Evolutionary conservation across 2,113 vertebrate genomes (phyloP).

Genomic region (Ochotona princeps): DNA sequence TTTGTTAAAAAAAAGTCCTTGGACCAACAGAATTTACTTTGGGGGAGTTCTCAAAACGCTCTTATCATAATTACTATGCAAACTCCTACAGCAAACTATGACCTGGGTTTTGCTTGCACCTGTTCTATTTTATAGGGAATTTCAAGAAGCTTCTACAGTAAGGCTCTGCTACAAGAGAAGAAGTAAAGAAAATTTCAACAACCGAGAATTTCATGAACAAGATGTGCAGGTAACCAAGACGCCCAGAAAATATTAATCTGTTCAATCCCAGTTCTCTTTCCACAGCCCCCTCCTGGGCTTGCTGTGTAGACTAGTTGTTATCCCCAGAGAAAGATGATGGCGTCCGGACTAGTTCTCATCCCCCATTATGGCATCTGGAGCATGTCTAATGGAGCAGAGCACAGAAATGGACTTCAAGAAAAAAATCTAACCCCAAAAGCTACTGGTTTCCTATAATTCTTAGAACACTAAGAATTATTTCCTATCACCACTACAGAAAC

Average conservation of each 20-base stretch:
- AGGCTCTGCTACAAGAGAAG: background rate
- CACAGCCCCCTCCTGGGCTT: background rate
- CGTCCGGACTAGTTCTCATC: background rate
- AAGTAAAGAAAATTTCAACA: conserved; percentile 14
- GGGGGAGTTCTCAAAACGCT: conserved; percentile 33
- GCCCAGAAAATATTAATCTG: background rate
- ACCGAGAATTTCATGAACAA: background rate
- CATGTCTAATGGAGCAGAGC: background rate
- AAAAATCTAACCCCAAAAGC: conserved; percentile 9
- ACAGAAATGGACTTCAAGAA: conserved; percentile 10
- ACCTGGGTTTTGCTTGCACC: background rate
- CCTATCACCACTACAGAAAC: background rate
- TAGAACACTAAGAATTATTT: background rate
- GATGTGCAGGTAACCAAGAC: background rate
- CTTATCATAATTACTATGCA: conserved; percentile 44
- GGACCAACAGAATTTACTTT: conserved; percentile 31
- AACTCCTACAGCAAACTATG: background rate
- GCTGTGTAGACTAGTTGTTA: background rate
- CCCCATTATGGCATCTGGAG: background rate
- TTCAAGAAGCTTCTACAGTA: conserved; percentile 49
- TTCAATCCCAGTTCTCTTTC: background rate
- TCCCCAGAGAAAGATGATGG: background rate
- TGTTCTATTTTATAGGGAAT: background rate
- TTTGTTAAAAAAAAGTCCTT: conserved; percentile 22
- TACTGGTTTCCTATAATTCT: background rate